phyloP scores from a whole-genome alignment of 1,140 invertebrate genomes.

The Achroia grisella region DNA sequence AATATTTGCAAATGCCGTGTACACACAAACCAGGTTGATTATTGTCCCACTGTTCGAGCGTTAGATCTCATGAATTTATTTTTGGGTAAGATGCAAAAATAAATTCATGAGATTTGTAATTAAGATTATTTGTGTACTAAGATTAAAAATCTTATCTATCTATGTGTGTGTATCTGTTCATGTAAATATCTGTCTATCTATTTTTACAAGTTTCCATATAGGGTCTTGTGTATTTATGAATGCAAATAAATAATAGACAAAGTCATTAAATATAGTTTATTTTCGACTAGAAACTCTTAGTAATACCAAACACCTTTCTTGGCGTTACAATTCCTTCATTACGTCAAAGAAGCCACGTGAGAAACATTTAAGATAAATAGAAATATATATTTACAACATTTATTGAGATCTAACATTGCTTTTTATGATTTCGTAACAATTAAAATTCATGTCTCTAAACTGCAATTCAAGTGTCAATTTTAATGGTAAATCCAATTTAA shows the following conservation, averaged over 20 bases:
- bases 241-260: background rate
- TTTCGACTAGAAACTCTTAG: constrained; percentile 42
- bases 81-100: no score
- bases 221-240: background rate
- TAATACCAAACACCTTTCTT: constrained; percentile 37
- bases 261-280: constrained; percentile 24
- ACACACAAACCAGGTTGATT: no score
- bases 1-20: no score
- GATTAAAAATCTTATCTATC: background rate
- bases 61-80: no score
- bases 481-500: background rate
- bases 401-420: constrained; percentile 17
- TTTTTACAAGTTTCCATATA: background rate
- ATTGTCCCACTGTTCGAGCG: no score
- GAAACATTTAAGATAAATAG: constrained; percentile 25
- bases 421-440: constrained; percentile 9
- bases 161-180: background rate
- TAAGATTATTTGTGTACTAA: background rate
- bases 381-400: constrained; percentile 33
- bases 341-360: constrained; percentile 12
- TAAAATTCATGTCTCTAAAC: background rate
- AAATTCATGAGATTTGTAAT: background rate
- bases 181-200: background rate
- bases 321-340: constrained; percentile 16
- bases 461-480: background rate